phyloP scores from a whole-genome alignment of 2,113 vertebrate genomes.

The Desmodus rotundus region DNA sequence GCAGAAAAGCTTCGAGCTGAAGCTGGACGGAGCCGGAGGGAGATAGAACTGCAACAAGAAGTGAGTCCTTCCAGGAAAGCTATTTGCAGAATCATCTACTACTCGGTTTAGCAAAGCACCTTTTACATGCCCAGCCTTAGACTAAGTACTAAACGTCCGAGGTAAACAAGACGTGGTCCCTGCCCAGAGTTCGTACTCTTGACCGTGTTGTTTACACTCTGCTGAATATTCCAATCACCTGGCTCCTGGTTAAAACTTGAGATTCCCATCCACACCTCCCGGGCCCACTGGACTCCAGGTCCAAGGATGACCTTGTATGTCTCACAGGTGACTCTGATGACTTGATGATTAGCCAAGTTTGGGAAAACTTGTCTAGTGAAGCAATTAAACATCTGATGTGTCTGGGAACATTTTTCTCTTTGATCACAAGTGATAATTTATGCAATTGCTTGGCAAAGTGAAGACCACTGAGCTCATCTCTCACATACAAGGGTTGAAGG shows the following conservation, averaged over 20 bases:
- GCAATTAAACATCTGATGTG: background rate
- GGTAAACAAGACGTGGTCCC: background rate
- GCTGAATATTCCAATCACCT: background rate
- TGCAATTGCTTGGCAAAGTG: background rate
- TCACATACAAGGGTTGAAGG: background rate
- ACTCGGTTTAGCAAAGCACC: background rate
- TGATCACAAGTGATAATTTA: background rate
- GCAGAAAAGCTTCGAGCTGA: background rate
- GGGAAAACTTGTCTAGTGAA: background rate
- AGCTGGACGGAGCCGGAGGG: background rate
- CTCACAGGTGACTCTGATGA: background rate
- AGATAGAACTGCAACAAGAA: background rate
- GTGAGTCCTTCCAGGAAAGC: background rate
- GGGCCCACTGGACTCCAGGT: background rate
- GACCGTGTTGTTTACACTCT: background rate
- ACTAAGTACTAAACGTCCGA: background rate
- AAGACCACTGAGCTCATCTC: background rate
- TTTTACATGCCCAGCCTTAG: background rate
- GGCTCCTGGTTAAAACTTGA: background rate
- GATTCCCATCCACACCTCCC: background rate
- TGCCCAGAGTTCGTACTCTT: background rate
- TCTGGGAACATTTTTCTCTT: background rate
- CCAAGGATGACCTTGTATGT: background rate
- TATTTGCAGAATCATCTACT: background rate
- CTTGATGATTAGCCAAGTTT: background rate